Percentiles rank a stretch among this genome's conserved stretches.
Conservation (phyloP, 2,113 vertebrate genomes). For the Lepus europaeus region DNA sequence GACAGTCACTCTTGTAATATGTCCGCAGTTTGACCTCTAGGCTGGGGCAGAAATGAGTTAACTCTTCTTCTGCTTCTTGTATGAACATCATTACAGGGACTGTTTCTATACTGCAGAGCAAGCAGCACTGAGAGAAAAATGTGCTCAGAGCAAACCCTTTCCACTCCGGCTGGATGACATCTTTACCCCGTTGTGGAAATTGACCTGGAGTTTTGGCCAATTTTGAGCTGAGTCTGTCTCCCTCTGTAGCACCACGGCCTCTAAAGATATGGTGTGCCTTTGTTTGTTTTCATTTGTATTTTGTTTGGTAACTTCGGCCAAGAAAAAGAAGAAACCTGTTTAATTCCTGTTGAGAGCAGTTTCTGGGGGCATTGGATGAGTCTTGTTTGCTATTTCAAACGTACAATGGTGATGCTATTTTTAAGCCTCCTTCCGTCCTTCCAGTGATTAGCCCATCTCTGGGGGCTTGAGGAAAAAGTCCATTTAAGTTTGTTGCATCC, state of each 20-base stretch:
- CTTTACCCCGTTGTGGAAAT: neutral
- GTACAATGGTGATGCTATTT: slow-evolving; percentile 62
- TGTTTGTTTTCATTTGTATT: slow-evolving; percentile 28
- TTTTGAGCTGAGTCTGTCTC: neutral
- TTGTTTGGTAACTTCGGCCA: slow-evolving; percentile 56
- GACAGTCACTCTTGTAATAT: neutral
- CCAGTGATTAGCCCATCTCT: slow-evolving; percentile 56
- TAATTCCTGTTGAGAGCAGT: slow-evolving; percentile 26
- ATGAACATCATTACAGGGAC: neutral
- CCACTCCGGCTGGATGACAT: no score
- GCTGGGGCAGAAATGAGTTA: neutral
- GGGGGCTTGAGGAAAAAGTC: slow-evolving; percentile 40
- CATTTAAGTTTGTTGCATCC: slow-evolving; percentile 29
- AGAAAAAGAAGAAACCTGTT: neutral
- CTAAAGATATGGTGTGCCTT: neutral
- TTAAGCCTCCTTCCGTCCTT: slow-evolving; percentile 53
- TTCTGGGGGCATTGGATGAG: slow-evolving; percentile 49
- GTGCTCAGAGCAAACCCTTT: neutral
- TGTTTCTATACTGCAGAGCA: neutral
- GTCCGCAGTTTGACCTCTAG: slow-evolving; percentile 41
- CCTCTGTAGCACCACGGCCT: neutral
- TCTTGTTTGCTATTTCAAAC: slow-evolving; percentile 63
- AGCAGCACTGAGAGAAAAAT: neutral
- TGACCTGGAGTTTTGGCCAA: neutral
- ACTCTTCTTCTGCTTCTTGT: neutral